These are phyloP conservation scores for Busseola fusca DNA, from an alignment of 2,888 invertebrate genomes.

Conservation along the genomic window DNA sequence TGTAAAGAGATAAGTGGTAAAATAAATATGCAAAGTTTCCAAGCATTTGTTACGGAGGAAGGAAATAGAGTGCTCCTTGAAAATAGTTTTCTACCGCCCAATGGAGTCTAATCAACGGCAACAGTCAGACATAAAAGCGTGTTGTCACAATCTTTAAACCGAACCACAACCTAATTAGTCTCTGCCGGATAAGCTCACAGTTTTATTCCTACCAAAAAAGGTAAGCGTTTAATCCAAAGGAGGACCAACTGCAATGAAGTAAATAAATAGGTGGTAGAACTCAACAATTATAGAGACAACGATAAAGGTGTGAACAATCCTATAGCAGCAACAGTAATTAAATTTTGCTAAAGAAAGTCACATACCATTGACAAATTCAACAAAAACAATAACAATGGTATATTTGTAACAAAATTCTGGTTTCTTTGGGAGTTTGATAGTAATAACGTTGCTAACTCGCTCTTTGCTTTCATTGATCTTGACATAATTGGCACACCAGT, in stretches of 20 bases:
- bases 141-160: neutral
- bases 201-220: neutral
- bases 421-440: conserved; percentile 48
- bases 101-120: neutral
- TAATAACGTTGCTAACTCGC: conserved; percentile 28
- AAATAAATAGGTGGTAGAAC: neutral
- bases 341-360: conserved; percentile 41
- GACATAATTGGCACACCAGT: conserved; percentile 47
- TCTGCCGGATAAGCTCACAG: neutral
- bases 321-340: conserved; percentile 12
- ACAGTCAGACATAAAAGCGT: neutral
- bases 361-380: conserved; percentile 40
- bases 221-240: neutral
- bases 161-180: neutral
- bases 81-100: neutral
- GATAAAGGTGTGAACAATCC: conserved; percentile 28
- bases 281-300: neutral
- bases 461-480: conserved; percentile 50
- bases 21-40: neutral
- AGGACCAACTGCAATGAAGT: neutral
- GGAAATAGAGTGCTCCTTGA: neutral
- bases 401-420: conserved; percentile 53
- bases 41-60: neutral
- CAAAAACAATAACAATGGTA: conserved; percentile 61
- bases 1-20: neutral